phyloP scores from a whole-genome alignment of 2,888 invertebrate genomes.

The Thera obeliscata region DNA sequence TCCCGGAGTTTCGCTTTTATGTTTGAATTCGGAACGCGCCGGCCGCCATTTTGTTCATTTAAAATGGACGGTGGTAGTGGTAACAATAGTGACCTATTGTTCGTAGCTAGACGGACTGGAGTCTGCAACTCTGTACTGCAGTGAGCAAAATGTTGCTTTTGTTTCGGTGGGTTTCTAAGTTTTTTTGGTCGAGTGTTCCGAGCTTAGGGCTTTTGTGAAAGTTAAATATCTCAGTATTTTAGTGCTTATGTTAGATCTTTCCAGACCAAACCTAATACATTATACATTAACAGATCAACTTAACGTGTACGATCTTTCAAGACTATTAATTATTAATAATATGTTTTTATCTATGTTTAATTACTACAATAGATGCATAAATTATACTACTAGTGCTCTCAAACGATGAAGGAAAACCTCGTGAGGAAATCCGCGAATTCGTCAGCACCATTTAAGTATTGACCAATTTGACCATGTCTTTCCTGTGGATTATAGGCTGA shows the following conservation, averaged over 20 bases:
- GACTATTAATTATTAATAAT: too few species aligned
- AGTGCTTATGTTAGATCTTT: not conserved
- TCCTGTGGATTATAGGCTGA: too few species aligned
- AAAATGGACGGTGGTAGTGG: conserved; percentile 77
- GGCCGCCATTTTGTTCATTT: conserved; percentile 83
- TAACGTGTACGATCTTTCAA: too few species aligned
- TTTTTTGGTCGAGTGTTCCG: conserved; percentile 57
- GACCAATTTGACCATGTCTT: too few species aligned
- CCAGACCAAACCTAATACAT: too few species aligned
- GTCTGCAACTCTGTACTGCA: conserved; percentile 64
- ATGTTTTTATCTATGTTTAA: too few species aligned
- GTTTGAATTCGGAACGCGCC: conserved; percentile 66
- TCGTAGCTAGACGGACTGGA: conserved; percentile 54
- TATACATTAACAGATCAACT: too few species aligned
- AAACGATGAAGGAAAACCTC: too few species aligned
- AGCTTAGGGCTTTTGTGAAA: not conserved
- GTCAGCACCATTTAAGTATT: too few species aligned
- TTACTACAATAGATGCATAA: too few species aligned
- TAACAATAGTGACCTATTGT: conserved; percentile 81
- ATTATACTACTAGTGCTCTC: too few species aligned
- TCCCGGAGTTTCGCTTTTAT: conserved; percentile 61
- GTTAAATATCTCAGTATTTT: not conserved
- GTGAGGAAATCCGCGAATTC: too few species aligned
- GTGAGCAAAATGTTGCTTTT: conserved; percentile 66
- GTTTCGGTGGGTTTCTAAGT: conserved; percentile 73